Base-by-base conservation (phyloP, 1,140 invertebrate genomes). In the Magallana angulata region DNA sequence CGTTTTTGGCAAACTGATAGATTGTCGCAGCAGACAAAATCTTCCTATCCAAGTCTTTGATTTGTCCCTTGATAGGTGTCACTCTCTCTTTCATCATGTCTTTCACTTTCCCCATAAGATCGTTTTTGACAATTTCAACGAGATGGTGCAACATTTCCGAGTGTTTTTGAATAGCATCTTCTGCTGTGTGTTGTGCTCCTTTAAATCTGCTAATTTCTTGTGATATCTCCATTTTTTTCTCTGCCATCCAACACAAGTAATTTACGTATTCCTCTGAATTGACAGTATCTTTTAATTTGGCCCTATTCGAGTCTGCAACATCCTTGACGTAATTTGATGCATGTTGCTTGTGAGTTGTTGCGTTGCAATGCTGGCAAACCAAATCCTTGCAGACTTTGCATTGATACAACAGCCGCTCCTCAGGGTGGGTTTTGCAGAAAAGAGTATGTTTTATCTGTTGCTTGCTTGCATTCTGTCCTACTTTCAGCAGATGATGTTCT, bases 291-390 rank as follows among this genome's bases (percentile, higher is more conserved):
- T 48, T 30, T 1, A 89, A 84, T 18, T 76, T 60, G 8, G 59
- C 71, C 16, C 85, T 64, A 14, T 82, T 56, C 1, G 24, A 36
- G 7, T 59, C 76, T 12, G 86, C 64, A 36, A 89, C 84, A 57
- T 89, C 88, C 24, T 84, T 85, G 14, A 56, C 57, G 30, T 87
- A 83, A 76, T 87, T 64, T 36, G 85, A 89, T 16, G n/a, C 18
- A 57, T 89, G 88, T 1, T 68, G 59, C 56, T 89, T 89, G 60
- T 89, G 88, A 9, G 30, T 85, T 36, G 88, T 89, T 71, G 87
- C 60, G 83, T 87, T 89, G 58, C 88, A 87, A 48, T 89, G 88
- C 30, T 85, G 86, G 76, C 88, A 89, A 24, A 89, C 71, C n/a
- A 89, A 57, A 24, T 89, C 57, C 48, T 87, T 24, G 71, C 88